Conservation (phyloP, 2,888 invertebrate species). For the Mesorhabditis spiculigera region DNA sequence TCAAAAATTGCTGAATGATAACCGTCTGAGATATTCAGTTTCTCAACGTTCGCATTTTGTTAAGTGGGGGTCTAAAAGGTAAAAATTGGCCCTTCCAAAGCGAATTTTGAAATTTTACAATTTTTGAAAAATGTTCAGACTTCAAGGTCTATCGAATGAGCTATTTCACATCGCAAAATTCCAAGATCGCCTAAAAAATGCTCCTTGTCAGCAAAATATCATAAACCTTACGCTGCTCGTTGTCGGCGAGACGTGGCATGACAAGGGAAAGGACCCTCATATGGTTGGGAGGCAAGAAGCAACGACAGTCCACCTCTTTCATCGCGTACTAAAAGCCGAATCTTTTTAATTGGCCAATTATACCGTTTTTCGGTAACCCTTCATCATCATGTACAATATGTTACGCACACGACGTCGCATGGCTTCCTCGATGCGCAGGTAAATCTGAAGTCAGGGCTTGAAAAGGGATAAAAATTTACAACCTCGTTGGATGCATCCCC, state of each 20-base stretch:
- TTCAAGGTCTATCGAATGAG: too few relatives aligned
- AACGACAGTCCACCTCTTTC: slow-evolving; percentile 6
- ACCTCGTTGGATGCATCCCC: slow-evolving; percentile 5
- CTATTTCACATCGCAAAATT: too few relatives aligned
- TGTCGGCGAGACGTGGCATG: slow-evolving; percentile 31
- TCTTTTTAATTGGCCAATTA: not conserved
- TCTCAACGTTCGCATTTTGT: too few relatives aligned
- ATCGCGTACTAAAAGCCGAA: slow-evolving; percentile 2
- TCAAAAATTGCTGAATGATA: too few relatives aligned
- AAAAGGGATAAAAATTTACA: not conserved
- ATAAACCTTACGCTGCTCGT: slow-evolving; percentile 21
- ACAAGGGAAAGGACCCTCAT: slow-evolving; percentile 34
- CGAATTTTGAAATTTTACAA: too few relatives aligned
- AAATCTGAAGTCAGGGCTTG: slow-evolving; percentile 1
- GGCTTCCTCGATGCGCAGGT: slow-evolving; percentile 11
- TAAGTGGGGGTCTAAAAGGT: too few relatives aligned
- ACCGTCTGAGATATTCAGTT: too few relatives aligned
- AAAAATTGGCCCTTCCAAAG: too few relatives aligned
- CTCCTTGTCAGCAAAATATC: too few relatives aligned
- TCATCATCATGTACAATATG: slow-evolving; percentile 25
- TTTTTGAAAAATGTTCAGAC: too few relatives aligned
- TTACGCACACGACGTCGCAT: slow-evolving; percentile 26
- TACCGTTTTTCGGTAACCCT: slow-evolving; percentile 28
- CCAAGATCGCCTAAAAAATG: too few relatives aligned
- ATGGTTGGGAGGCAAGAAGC: slow-evolving; percentile 41